Evolutionary conservation across 2,888 invertebrate species (phyloP), one percentile per base, ranked within the genome.

Genomic region (Synanthedon formicaeformis): DNA sequence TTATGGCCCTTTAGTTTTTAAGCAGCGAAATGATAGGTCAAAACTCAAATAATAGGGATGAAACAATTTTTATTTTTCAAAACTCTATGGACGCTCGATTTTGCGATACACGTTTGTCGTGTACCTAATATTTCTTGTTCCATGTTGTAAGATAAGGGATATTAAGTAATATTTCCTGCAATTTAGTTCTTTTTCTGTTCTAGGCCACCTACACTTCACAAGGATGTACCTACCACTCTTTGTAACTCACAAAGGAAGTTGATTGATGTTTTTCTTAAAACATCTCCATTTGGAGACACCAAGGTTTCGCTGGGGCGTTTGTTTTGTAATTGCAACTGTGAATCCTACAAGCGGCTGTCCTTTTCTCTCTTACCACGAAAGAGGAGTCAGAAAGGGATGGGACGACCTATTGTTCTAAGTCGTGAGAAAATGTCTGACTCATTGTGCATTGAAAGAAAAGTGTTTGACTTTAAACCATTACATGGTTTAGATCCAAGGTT

Each of bases 351-450:
- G 50, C n/a, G 2, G 51, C 50, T 51, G n/a, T 40, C 51, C 18
- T 50, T 50, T 3, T 50, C 14, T 34, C 34, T 50, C 14, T 50
- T 50, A n/a, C 6, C 4, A 1, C 34, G 12, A 12, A 16, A 34
- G 12, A 34, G 54, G 52, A 40, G 59, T 55, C 53, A 53, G 59
- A 69, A 48, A 54, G 57, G 58, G 70, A 67, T 40, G 55, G 53
- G 34, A 48, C 54, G 55, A 55, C 49, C 57, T 58, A 78, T 78
- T 79, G 76, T 78, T 67, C 56, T 50, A 27, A 50, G 55, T 59
- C 74, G 75, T 81, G 81, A 70, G 81, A 81, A 82, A 71, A 62
- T 57, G 58, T 56, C 62, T 78, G 74, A 78, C 65, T 79, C 78
- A 80, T 62, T 60, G 45, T 41, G 51, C 45, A 14, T 41, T 51